Conservation (phyloP, 2,888 invertebrate species). For the Elegia similella region DNA sequence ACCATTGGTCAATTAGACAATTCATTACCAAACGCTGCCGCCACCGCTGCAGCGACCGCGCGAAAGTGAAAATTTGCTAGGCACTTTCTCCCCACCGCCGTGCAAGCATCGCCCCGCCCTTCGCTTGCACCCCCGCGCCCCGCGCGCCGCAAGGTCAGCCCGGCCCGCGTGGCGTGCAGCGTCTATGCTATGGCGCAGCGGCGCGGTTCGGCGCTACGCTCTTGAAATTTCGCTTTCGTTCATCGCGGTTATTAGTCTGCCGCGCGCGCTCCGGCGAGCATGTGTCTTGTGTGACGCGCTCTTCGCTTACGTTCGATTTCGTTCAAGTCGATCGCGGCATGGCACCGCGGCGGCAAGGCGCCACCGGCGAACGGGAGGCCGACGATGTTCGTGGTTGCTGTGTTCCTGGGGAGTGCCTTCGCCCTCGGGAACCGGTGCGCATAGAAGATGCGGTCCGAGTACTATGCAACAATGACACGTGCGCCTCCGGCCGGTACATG, state of each 20-base stretch:
- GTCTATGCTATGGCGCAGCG: slow-evolving; percentile 48
- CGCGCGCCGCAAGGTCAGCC: slow-evolving; percentile 38
- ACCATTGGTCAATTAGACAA: slow-evolving; percentile 4
- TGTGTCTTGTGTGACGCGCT: slow-evolving; percentile 82
- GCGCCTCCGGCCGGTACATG: slow-evolving; percentile 94
- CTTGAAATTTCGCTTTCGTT: slow-evolving; percentile 88
- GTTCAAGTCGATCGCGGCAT: slow-evolving; percentile 65
- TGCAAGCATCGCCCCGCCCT: slow-evolving; percentile 54
- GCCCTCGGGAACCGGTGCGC: slow-evolving; percentile 84
- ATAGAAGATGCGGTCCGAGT: slow-evolving; percentile 92
- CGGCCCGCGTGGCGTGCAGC: slow-evolving; percentile 58
- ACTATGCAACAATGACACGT: slow-evolving; percentile 96
- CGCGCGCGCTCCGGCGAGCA: slow-evolving; percentile 82
- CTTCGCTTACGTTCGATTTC: slow-evolving; percentile 70
- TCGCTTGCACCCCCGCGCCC: slow-evolving; percentile 54
- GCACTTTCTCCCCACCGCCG: slow-evolving; percentile 78
- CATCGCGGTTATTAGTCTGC: slow-evolving; percentile 82
- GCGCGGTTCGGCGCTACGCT: slow-evolving; percentile 73
- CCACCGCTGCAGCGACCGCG: slow-evolving; percentile 57
- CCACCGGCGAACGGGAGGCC: slow-evolving; percentile 71
- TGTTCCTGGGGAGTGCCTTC: slow-evolving; percentile 91
- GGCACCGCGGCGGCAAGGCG: slow-evolving; percentile 78
- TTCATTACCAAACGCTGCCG: slow-evolving; percentile 29
- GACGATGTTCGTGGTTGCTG: slow-evolving; percentile 86
- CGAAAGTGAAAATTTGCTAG: slow-evolving; percentile 77